These are phyloP conservation scores for Gymnoscopelus braueri DNA, from an alignment of 2,797 vertebrate genomes.

Conservation along the genomic window DNA sequence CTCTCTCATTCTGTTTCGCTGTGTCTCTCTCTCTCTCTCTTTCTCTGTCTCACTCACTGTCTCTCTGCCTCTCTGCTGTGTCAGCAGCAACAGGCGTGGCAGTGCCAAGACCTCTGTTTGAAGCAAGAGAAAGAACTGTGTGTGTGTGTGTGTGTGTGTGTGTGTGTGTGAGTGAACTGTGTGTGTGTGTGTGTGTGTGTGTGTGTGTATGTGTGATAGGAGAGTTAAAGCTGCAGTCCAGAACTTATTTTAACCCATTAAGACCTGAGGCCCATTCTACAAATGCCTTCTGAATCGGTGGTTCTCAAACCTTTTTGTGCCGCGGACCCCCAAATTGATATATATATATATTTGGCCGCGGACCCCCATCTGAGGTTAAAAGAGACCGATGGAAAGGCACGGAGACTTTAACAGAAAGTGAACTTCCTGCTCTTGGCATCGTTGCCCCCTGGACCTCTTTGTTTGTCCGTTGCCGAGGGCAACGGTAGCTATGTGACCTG, in stretches of 20 bases:
- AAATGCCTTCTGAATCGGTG: no score
- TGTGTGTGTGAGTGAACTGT: no score
- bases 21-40: constrained; percentile 55
- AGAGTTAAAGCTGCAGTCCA: no score
- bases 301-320: no score
- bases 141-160: no score
- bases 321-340: no score
- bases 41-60: constrained; percentile 28
- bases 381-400: no score
- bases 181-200: neutral
- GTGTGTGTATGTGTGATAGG: neutral
- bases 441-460: constrained; percentile 63
- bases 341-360: no score
- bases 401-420: constrained; percentile 3
- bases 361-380: no score
- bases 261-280: no score
- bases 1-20: constrained; percentile 42
- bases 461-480: constrained; percentile 75
- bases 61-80: constrained; percentile 70
- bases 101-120: constrained; percentile 46
- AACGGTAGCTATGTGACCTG: constrained; percentile 66
- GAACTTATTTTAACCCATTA: no score
- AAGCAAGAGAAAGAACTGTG: neutral
- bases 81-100: constrained; percentile 77
- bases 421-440: constrained; percentile 56